Evolutionary conservation across 2,113 vertebrate genomes (phyloP).

Genomic region (Anarhynchus alexandrinus): DNA sequence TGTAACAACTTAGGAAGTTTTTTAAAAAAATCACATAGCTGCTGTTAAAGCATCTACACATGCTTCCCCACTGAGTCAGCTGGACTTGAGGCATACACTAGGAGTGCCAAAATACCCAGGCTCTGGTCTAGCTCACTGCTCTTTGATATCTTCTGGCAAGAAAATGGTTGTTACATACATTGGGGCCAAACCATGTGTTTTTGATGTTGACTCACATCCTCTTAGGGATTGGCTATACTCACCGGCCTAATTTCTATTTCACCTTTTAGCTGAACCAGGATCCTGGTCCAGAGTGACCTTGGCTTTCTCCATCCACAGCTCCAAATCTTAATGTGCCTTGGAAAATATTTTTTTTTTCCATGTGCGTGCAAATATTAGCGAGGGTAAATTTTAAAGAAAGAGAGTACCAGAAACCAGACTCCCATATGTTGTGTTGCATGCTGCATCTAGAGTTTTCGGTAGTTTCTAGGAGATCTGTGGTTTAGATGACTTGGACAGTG

Average conservation of each 20-base stretch:
- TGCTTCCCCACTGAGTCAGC: slow-evolving; percentile 34
- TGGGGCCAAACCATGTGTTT: slow-evolving; percentile 25
- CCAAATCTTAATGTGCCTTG: not conserved
- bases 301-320: not conserved
- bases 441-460: not conserved
- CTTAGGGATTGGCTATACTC: not conserved
- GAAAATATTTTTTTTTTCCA: not conserved
- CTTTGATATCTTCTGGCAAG: slow-evolving; percentile 23
- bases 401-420: not conserved
- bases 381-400: not conserved
- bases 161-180: not conserved
- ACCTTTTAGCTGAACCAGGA: slow-evolving; percentile 12
- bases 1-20: not conserved
- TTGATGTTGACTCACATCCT: slow-evolving; percentile 31
- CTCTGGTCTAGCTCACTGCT: slow-evolving; percentile 3
- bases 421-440: not conserved
- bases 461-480: not conserved
- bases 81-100: not conserved
- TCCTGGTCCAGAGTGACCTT: not conserved
- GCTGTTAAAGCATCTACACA: slow-evolving; percentile 23
- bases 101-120: not conserved
- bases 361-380: not conserved
- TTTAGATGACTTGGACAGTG: not conserved
- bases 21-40: not conserved
- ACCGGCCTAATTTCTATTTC: slow-evolving; percentile 15